phyloP scores from a whole-genome alignment of 2,113 vertebrate genomes.

The Ictalurus punctatus region DNA sequence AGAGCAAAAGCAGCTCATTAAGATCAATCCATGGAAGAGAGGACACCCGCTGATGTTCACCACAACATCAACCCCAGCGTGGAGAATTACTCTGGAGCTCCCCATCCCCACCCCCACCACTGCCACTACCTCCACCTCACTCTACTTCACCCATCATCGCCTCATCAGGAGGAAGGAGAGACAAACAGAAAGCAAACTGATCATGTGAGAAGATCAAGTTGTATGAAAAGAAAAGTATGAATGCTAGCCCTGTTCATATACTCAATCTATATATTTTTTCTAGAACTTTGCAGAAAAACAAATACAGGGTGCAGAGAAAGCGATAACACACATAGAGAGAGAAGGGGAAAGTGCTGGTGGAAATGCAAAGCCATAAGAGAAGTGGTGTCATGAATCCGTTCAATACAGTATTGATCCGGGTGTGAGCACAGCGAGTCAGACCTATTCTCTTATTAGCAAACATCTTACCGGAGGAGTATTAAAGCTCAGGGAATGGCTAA shows the following conservation, averaged over 20 bases:
- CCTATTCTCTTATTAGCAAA: conserved; percentile 75
- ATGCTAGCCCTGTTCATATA: not conserved
- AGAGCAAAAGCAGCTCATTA: conserved; percentile 40
- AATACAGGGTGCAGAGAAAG: not conserved
- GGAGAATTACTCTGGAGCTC: not conserved
- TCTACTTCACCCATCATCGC: not conserved
- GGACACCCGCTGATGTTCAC: conserved; percentile 21
- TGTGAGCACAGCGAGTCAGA: conserved; percentile 58
- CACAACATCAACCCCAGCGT: conserved; percentile 28
- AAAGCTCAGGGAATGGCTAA: conserved; percentile 40
- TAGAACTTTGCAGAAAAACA: not conserved
- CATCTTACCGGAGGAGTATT: conserved; percentile 64
- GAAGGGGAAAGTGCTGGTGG: not conserved
- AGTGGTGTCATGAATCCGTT: conserved; percentile 64
- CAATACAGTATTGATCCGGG: conserved; percentile 75
- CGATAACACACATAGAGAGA: not conserved
- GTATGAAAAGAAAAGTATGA: not conserved
- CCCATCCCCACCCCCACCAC: not conserved
- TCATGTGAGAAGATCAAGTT: not conserved
- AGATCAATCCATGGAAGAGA: conserved; percentile 26
- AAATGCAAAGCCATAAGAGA: conserved; percentile 57
- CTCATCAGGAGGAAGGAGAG: not conserved
- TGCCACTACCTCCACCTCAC: not conserved
- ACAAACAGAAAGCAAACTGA: not conserved
- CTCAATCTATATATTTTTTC: not conserved